Evolutionary conservation across 1,140 invertebrate genomes (phyloP), one percentile per base, ranked within the genome.

Genomic region (Rhysida immarginata): DNA sequence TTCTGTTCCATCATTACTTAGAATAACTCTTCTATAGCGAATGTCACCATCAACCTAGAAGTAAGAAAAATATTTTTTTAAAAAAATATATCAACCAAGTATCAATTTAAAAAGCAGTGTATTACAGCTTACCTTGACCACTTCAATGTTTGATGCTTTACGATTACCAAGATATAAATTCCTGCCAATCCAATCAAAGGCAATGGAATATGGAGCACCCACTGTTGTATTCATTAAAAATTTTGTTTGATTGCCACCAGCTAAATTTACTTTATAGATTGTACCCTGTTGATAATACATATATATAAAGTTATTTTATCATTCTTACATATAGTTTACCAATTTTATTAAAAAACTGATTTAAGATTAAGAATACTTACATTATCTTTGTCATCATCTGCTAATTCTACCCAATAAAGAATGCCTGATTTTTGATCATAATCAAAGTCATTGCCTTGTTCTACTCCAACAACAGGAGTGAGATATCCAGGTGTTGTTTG

Each of bases 141-240:
- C 82, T 72, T 96, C 92, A 56, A 98, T 89, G 59, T 94, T 95
- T 24, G 88, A 87, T 11, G 89, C 87, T 42, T 85, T 77, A 20
- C 84, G 80, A 65, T 97, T 97, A 13, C 91, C 93, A 62, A 97
- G 83, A 65, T 87, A 97, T 5, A 99, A 67, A 71, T 98, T 99
- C 41, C 92, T 74, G 8, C 93, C 92, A 26, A 97, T 75, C 93
- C 94, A 97, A 67, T 98, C 95, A 65, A 96, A 87, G 0, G 93
- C 93, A 26, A 98, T 80, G 1, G 87, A 80, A 44, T 88, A 89
- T 0, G 93, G 88, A 0, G 88, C 82, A 0, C 94, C 93, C 25
- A 96, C 83, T 26, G 96, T 80, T 5, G 90, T 89, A 3, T 77
- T 63, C 1, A 72, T 64, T 0, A 93, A 76, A 65, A 96, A 86